These are phyloP conservation scores for Drosophila parthenogenetica DNA, from an alignment of 2,888 invertebrate genomes.

Conservation along the genomic window DNA sequence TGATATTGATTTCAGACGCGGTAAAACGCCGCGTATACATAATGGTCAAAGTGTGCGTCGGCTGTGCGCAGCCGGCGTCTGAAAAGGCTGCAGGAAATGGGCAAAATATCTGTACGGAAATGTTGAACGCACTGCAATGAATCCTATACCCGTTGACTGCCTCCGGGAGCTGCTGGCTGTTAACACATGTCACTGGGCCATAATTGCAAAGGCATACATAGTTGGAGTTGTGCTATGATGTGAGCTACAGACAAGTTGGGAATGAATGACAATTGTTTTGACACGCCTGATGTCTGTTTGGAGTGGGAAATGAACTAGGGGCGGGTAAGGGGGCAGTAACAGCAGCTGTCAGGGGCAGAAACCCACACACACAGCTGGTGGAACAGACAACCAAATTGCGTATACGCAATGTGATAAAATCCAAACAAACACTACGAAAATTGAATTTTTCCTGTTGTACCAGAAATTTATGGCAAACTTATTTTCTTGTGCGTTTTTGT, in stretches of 20 bases:
- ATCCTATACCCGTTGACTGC: background rate
- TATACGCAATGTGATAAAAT: constrained; percentile 34
- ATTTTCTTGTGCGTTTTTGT: constrained; percentile 33
- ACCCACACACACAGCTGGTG: constrained; percentile 26
- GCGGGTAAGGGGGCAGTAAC: background rate
- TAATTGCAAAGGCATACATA: constrained; percentile 62
- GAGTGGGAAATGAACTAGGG: background rate
- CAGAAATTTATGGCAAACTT: constrained; percentile 46
- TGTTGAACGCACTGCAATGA: constrained; percentile 50
- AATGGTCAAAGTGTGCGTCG: constrained; percentile 25
- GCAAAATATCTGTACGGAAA: constrained; percentile 71
- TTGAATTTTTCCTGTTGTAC: constrained; percentile 55
- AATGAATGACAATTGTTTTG: constrained; percentile 77
- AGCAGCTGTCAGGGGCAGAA: constrained; percentile 40
- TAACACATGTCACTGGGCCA: constrained; percentile 71
- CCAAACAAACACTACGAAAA: constrained; percentile 35
- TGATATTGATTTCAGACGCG: constrained; percentile 69
- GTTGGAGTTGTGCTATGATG: constrained; percentile 10
- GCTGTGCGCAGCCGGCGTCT: constrained; percentile 15
- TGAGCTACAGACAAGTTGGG: constrained; percentile 37
- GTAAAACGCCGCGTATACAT: constrained; percentile 49
- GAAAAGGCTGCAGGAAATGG: constrained; percentile 70
- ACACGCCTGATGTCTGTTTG: constrained; percentile 55
- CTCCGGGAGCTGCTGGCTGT: constrained; percentile 37
- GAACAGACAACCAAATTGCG: constrained; percentile 7